These are phyloP conservation scores for Drosophila kokeensis DNA, from an alignment of 2,888 invertebrate species.

Conservation along the genomic window DNA sequence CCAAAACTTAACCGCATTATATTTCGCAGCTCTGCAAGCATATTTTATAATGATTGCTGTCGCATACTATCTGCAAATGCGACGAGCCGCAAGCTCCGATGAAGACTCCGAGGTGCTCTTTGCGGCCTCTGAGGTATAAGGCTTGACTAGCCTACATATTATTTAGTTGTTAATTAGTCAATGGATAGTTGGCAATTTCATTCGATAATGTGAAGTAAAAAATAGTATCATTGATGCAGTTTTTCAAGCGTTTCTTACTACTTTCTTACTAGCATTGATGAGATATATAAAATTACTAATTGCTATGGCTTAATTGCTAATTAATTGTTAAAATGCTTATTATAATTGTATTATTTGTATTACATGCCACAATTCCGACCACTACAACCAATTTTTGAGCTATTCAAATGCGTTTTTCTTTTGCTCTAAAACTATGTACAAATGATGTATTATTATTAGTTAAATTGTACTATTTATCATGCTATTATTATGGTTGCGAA, in stretches of 20 bases:
- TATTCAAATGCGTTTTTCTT: constrained; percentile 25
- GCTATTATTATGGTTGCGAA: constrained; percentile 40
- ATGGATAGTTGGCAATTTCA: neutral
- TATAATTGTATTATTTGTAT: constrained; percentile 1
- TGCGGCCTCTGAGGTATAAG: constrained; percentile 8
- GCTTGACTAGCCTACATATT: constrained; percentile 1
- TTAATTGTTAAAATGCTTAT: constrained; percentile 2
- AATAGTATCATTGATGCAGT: constrained; percentile 30
- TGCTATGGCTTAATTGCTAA: constrained; percentile 29
- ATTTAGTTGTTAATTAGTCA: neutral
- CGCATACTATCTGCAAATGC: constrained; percentile 38
- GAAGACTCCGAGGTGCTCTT: constrained; percentile 51
- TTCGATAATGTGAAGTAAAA: constrained; percentile 8
- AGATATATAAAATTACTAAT: constrained; percentile 17
- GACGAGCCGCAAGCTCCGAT: neutral
- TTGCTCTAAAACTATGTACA: constrained; percentile 43
- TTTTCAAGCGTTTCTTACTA: constrained; percentile 28
- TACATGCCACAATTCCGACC: constrained; percentile 72
- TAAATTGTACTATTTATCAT: constrained; percentile 42
- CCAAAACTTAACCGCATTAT: neutral
- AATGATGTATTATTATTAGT: constrained; percentile 36
- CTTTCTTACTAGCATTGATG: constrained; percentile 11
- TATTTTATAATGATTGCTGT: constrained; percentile 55
- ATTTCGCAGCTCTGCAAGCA: constrained; percentile 39
- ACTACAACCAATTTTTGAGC: constrained; percentile 84